Base-by-base conservation (phyloP, 2,113 vertebrate genomes). In the Cryptomyrus ogoouensis region DNA sequence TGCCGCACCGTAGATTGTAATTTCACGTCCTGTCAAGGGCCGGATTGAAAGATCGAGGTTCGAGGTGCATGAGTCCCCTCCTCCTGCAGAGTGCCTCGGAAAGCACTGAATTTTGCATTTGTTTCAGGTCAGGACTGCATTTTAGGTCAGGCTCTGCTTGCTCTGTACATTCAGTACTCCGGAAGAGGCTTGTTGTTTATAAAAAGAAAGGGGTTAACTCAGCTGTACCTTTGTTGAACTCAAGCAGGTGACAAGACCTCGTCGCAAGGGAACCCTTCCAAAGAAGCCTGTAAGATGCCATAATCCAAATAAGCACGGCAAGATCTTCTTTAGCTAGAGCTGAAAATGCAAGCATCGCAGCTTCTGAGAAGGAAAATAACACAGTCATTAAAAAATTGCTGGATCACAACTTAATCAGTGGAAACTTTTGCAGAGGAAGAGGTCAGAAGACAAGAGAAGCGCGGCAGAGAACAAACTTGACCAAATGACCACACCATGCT, bases 401-500 rank as follows among this genome's bases (percentile, higher is more conserved):
- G 44, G 88, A 74, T 24, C 66, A 88, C 19, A 15, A 19, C 39
- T 31, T 66, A 47, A 49, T 70, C 21, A 52, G 44, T 31, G 4
- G n/a, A 87, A 44, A 46, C 21, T 84, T 47, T 27, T 31, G 44
- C 47, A 21, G 15, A 83, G 35, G 46, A 35, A 80, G 42, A 66
- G 89, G 88, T 88, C 86, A 70, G 88, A 13, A 46, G 50, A 66
- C 83, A 15, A 89, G 87, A 52, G 39, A 84, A 85, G 90, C 56
- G 86, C 88, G 77, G n/a, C 44, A 89, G 88, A 83, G 50, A 42
- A 89, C 84, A 80, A 83, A 87, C 62, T 87, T 89, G 53, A 53
- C 90, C 91, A 93, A 93, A 94, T 94, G 92, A 93, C 90, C 88
- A 92, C 90, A 92, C 24, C 19, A 46, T 88, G 84, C 89, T 88